Conservation (phyloP, 2,113 vertebrate species). For the Alexandromys fortis region DNA sequence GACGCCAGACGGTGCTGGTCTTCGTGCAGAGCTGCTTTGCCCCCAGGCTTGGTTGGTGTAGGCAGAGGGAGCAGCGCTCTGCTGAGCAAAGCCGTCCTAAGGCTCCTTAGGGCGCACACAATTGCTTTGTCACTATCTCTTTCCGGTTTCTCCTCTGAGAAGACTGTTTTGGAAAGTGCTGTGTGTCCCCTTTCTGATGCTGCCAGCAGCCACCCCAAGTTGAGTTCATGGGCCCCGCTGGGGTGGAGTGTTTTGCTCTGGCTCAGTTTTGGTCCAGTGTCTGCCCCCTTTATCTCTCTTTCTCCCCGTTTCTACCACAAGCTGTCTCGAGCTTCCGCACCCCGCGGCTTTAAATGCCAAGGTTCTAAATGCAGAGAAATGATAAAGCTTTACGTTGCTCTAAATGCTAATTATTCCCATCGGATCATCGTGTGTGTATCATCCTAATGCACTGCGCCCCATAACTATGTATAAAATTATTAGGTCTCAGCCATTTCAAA, state of each 20-base stretch:
- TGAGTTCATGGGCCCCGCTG: background rate
- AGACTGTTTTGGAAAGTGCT: conserved; percentile 56
- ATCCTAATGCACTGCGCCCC: background rate
- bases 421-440: background rate
- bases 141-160: conserved; percentile 41
- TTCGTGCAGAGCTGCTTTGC: background rate
- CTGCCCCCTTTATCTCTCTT: background rate
- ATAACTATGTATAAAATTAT: background rate
- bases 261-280: background rate
- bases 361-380: background rate
- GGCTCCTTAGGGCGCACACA: conserved; percentile 24
- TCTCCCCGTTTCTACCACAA: rapidly evolving
- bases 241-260: background rate
- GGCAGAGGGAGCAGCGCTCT: background rate
- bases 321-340: background rate
- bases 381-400: background rate
- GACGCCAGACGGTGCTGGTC: rapidly evolving
- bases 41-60: background rate
- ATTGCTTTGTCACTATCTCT: conserved; percentile 42
- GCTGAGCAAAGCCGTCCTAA: conserved; percentile 39
- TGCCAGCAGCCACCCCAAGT: conserved; percentile 50
- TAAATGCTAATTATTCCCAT: background rate
- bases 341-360: background rate
- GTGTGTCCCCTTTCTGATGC: background rate
- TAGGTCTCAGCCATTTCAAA: background rate